phyloP scores from a whole-genome alignment of 2,113 vertebrate genomes.

The Junco hyemalis region DNA sequence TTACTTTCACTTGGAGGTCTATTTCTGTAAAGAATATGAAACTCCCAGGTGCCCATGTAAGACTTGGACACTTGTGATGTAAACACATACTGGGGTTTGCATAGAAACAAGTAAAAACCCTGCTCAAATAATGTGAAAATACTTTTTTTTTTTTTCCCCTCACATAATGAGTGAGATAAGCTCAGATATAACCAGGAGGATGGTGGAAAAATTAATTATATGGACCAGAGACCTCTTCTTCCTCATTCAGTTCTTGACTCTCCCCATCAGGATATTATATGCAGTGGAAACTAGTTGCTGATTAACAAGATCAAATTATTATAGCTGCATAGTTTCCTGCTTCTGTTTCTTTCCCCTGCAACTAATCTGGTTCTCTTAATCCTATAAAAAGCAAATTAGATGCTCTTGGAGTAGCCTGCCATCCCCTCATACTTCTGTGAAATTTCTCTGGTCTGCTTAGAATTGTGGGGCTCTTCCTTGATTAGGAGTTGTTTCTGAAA shows the following conservation, averaged over 20 bases:
- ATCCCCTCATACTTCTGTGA: not conserved
- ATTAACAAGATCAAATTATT: conserved; percentile 1
- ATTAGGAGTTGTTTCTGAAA: not conserved
- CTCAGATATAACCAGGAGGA: not conserved
- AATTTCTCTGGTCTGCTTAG: not conserved
- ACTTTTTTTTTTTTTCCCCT: not conserved
- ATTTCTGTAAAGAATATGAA: not conserved
- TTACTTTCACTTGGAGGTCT: not conserved
- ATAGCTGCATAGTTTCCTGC: not conserved
- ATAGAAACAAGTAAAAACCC: not conserved
- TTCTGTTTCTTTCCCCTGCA: not conserved
- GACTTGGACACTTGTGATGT: not conserved
- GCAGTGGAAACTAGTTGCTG: not conserved
- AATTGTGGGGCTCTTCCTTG: not conserved
- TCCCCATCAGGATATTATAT: not conserved
- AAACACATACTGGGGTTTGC: not conserved
- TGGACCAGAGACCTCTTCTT: not conserved
- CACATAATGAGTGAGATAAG: not conserved
- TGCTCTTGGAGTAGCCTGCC: not conserved
- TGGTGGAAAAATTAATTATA: not conserved
- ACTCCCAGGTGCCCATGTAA: not conserved
- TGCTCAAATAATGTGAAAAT: not conserved
- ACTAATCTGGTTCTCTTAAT: not conserved
- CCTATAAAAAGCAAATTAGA: not conserved
- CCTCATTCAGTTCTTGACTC: not conserved